Evolutionary conservation across 1,140 invertebrate species (phyloP).

Genomic region (Lordiphosa collinella): DNA sequence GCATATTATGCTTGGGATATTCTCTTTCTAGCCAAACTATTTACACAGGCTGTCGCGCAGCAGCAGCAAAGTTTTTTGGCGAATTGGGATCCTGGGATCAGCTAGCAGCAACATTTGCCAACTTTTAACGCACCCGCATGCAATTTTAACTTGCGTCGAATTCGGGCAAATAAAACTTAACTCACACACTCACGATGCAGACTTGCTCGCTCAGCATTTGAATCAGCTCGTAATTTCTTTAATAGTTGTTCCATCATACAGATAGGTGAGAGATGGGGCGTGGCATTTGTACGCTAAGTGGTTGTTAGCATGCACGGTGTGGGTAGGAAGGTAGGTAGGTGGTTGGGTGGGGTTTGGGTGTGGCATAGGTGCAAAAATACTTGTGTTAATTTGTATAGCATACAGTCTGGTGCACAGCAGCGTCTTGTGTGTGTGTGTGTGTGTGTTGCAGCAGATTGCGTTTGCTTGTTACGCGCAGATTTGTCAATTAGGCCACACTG

Average conservation of each 20-base stretch:
- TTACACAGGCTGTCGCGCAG: constrained; percentile 70
- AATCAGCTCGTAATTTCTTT: constrained; percentile 70
- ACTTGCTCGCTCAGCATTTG: constrained; percentile 20
- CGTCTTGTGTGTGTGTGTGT: neutral
- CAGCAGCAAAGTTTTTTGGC: constrained; percentile 42
- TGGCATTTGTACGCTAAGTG: constrained; percentile 49
- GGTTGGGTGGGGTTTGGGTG: constrained; percentile 31
- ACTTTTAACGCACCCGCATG: constrained; percentile 73
- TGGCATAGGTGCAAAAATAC: constrained; percentile 55
- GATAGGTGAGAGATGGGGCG: constrained; percentile 12
- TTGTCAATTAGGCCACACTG: constrained; percentile 67
- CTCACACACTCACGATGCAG: neutral
- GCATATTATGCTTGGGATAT: constrained; percentile 32
- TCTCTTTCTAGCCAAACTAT: constrained; percentile 34
- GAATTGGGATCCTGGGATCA: constrained; percentile 19
- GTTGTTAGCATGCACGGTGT: constrained; percentile 69
- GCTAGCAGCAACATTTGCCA: constrained; percentile 51
- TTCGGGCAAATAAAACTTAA: constrained; percentile 67
- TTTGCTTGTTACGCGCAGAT: constrained; percentile 64
- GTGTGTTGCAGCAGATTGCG: constrained; percentile 44
- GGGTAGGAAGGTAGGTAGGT: too few species aligned
- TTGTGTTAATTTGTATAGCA: constrained; percentile 69
- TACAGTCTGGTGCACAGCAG: constrained; percentile 33
- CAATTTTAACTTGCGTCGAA: constrained; percentile 63
- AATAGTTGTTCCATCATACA: constrained; percentile 63